phyloP scores from a whole-genome alignment of 2,797 vertebrate species.

The Meda fulgida region DNA sequence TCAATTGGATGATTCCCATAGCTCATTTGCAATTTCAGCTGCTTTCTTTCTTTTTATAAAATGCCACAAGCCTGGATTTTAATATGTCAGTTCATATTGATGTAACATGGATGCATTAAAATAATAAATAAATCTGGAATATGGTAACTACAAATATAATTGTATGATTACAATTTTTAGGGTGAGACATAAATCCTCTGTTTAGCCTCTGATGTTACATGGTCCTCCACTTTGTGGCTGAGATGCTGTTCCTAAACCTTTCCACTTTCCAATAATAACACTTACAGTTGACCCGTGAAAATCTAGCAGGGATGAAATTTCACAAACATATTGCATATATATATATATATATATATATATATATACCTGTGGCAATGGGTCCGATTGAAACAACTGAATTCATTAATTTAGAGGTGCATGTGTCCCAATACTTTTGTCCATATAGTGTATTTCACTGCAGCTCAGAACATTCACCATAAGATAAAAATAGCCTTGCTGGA shows the following conservation, averaged over 20 bases:
- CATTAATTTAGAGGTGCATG: neutral
- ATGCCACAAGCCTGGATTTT: neutral
- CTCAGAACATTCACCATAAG: neutral
- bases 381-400: neutral
- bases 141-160: neutral
- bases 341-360: too few species aligned
- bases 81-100: neutral
- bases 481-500: neutral
- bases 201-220: neutral
- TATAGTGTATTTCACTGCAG: neutral
- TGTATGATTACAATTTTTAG: neutral
- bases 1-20: neutral
- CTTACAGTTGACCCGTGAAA: neutral
- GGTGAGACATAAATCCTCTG: neutral
- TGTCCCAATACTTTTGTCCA: neutral
- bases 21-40: neutral
- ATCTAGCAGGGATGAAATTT: neutral
- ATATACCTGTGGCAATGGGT: neutral
- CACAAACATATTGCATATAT: neutral
- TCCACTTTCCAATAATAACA: neutral
- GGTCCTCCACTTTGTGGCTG: neutral
- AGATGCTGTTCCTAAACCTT: neutral
- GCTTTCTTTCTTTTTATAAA: too few species aligned
- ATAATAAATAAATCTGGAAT: too few species aligned
- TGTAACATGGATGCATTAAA: neutral